Base-by-base conservation (phyloP, 2,113 vertebrate genomes). In the Austrofundulus limnaeus region DNA sequence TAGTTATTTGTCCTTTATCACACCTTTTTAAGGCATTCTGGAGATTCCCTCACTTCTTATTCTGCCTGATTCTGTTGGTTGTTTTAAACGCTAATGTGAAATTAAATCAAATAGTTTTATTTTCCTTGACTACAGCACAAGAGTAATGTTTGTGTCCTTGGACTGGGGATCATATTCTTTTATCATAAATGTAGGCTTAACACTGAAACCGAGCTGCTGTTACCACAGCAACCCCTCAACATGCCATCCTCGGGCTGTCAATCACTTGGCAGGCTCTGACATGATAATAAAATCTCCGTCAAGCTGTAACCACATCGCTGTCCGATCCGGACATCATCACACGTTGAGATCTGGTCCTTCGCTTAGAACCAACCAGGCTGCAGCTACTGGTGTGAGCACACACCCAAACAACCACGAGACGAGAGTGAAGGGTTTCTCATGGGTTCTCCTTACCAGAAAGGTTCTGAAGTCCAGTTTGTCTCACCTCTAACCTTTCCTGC, bases 391-490 rank as follows among this genome's bases (percentile, higher is more conserved):
- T 55, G 16, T 8, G 16, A 34, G 47, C 38, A 5, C 14, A 62
- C 50, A 62, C 55, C 8, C 25, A 55, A 60, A 79, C 5, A 66
- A 63, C 62, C 61, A 14, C 25, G 70, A 69, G 55, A 74, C 53
- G 51, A 16, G 68, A 53, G 68, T 46, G 43, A 55, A 75, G 42
- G 64, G 20, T 54, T 80, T 70, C 62, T 75, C 67, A 24, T 38
- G 59, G 72, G 70, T 72, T 62, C 62, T 86, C 68, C 76, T 80
- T 73, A 82, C 42, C 58, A 61, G 71, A 72, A 21, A 77, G 45
- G 62, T 55, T 71, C 59, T 57, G 48, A 69, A 39, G 62, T 81
- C 67, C 68, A 43, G 61, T 72, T 75, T 77, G 19, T 31, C 24
- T 52, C 67, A 55, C 73, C 70, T 66, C 43, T 64, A 65, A 76